phyloP scores from a whole-genome alignment of 2,797 vertebrate species.

The Poeciliopsis infans region DNA sequence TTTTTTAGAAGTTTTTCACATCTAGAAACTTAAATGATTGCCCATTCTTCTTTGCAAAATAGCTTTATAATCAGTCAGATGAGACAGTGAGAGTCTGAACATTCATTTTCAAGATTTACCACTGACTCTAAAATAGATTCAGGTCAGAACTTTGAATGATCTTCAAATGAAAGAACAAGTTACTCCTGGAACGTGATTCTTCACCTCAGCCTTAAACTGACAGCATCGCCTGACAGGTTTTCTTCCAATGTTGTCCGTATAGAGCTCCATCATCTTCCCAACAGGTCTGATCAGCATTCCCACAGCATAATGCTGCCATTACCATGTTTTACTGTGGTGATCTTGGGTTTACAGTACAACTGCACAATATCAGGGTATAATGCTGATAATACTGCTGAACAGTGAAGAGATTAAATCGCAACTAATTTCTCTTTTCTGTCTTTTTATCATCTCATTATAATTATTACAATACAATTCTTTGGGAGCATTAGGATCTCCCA shows the following conservation, averaged over 20 bases:
- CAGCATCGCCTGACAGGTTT: neutral
- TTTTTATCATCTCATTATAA: neutral
- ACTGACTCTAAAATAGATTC: neutral
- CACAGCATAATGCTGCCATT: neutral
- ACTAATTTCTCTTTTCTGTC: no score
- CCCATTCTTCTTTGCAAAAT: neutral
- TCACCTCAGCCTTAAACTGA: neutral
- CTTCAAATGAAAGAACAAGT: neutral
- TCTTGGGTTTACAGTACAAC: neutral
- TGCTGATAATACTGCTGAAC: neutral
- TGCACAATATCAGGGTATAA: neutral
- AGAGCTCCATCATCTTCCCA: neutral
- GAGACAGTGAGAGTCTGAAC: neutral
- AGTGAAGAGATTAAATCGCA: neutral
- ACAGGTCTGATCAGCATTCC: neutral
- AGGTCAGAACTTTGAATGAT: neutral
- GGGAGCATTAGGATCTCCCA: neutral
- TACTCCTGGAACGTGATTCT: neutral
- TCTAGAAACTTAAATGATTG: neutral
- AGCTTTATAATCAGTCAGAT: neutral
- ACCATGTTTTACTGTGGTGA: neutral
- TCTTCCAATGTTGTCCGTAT: neutral
- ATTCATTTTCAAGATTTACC: neutral
- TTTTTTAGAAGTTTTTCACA: neutral
- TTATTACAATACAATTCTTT: neutral